Evolutionary conservation across 2,113 vertebrate species (phyloP).

Genomic region (Castor canadensis): DNA sequence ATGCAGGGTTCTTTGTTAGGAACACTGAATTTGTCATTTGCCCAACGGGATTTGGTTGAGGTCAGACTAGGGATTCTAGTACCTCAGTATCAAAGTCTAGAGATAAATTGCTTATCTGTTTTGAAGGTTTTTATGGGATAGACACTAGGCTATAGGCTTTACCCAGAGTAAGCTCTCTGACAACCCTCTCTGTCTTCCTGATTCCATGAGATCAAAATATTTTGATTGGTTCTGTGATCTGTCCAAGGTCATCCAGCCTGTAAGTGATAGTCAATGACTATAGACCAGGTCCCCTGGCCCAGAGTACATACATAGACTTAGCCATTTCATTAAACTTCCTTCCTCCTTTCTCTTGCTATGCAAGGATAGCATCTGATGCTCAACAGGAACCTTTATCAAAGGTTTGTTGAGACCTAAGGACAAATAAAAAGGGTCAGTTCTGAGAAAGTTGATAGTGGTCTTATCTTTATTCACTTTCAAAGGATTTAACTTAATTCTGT

Average conservation of each 20-base stretch:
- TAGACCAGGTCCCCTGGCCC: not conserved
- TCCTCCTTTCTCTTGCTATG: not conserved
- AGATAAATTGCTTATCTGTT: not conserved
- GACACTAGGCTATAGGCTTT: not conserved
- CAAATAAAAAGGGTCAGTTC: not conserved
- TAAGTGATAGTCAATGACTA: not conserved
- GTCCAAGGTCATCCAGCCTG: not conserved
- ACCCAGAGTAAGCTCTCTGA: not conserved
- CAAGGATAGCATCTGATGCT: too few relatives aligned
- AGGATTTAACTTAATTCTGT: not conserved
- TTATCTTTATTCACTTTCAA: not conserved
- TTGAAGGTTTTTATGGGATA: not conserved
- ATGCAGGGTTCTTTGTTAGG: not conserved
- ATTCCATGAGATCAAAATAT: not conserved
- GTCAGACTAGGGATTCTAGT: not conserved
- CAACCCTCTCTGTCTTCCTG: not conserved
- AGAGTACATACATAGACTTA: fast-evolving
- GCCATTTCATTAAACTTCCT: not conserved
- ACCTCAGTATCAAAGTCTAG: not conserved
- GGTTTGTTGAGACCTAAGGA: not conserved
- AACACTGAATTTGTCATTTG: not conserved
- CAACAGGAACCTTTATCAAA: not conserved
- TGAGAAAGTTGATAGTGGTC: not conserved
- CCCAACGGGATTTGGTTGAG: not conserved
- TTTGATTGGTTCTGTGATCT: not conserved